These are phyloP conservation scores for Dendrophyllia cribrosa DNA, from an alignment of 64 coral and sea anemone genomes.

Conservation along the genomic window DNA sequence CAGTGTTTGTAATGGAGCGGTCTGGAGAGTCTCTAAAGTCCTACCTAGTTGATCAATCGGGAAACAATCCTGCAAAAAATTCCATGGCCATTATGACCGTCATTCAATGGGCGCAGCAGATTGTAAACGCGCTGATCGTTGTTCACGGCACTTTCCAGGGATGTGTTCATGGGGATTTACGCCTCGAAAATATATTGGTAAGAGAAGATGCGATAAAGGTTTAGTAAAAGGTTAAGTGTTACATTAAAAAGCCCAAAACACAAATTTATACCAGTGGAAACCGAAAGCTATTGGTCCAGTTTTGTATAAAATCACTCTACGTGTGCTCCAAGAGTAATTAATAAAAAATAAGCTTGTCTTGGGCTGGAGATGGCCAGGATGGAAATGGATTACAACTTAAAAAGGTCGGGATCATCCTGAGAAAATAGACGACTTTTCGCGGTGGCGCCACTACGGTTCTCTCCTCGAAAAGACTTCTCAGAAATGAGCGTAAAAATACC, in stretches of 20 bases:
- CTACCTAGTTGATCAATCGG: not conserved
- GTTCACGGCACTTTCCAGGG: not conserved
- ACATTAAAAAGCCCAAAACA: not conserved
- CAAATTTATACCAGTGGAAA: not conserved
- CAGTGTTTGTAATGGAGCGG: not conserved
- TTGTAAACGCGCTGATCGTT: not conserved
- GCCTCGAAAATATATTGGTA: conserved; percentile 1
- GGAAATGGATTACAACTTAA: too few species aligned
- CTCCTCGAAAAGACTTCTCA: too few species aligned
- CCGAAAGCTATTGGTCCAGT: too few species aligned
- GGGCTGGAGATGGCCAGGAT: too few species aligned
- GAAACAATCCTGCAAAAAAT: not conserved
- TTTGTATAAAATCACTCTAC: too few species aligned
- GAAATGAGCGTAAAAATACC: too few species aligned
- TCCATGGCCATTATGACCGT: not conserved
- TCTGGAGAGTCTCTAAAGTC: not conserved
- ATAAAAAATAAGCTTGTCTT: not conserved
- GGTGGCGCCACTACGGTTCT: too few species aligned
- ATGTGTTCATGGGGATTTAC: conserved; percentile 9
- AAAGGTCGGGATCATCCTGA: too few species aligned
- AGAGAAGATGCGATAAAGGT: not conserved
- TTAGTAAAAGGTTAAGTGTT: not conserved
- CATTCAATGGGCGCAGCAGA: not conserved
- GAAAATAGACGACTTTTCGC: too few species aligned
- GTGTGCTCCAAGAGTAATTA: not conserved